These are phyloP conservation scores for Drosophila kuntzei DNA, from an alignment of 2,888 invertebrate genomes.

Conservation along the genomic window DNA sequence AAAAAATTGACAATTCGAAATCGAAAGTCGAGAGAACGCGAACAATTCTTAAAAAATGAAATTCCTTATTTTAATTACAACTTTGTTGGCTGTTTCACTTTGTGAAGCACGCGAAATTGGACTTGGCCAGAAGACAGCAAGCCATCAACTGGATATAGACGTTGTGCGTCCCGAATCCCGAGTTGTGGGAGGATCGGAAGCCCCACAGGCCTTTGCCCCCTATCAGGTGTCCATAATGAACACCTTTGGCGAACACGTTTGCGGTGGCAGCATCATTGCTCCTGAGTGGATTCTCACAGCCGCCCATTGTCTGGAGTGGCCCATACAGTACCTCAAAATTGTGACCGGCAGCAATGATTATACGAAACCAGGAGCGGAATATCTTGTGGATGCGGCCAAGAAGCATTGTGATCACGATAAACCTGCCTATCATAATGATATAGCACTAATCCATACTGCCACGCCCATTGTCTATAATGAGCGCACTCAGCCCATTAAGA, in stretches of 20 bases:
- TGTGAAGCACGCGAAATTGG: conserved; percentile 32
- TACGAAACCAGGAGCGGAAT: conserved; percentile 69
- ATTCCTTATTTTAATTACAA: conserved; percentile 22
- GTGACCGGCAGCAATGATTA: conserved; percentile 79
- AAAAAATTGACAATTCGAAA: conserved; percentile 44
- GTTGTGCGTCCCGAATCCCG: conserved; percentile 51
- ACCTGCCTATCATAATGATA: conserved; percentile 87
- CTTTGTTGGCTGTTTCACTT: conserved; percentile 39
- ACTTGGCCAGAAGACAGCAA: not conserved
- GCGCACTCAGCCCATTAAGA: conserved; percentile 86
- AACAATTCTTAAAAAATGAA: conserved; percentile 54
- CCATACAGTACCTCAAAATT: conserved; percentile 71
- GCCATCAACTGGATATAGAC: conserved; percentile 47
- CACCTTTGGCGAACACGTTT: conserved; percentile 78
- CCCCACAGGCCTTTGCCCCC: conserved; percentile 69
- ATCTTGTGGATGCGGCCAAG: conserved; percentile 65
- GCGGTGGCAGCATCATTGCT: conserved; percentile 83
- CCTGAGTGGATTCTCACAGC: conserved; percentile 82
- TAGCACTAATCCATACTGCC: conserved; percentile 88
- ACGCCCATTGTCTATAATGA: conserved; percentile 86
- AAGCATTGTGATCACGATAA: conserved; percentile 77
- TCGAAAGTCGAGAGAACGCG: conserved; percentile 33
- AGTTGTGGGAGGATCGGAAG: conserved; percentile 74
- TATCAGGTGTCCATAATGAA: conserved; percentile 84
- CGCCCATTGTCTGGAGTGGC: conserved; percentile 82